Conservation (phyloP, 2,888 invertebrate species). For the Orthosia cruda region DNA sequence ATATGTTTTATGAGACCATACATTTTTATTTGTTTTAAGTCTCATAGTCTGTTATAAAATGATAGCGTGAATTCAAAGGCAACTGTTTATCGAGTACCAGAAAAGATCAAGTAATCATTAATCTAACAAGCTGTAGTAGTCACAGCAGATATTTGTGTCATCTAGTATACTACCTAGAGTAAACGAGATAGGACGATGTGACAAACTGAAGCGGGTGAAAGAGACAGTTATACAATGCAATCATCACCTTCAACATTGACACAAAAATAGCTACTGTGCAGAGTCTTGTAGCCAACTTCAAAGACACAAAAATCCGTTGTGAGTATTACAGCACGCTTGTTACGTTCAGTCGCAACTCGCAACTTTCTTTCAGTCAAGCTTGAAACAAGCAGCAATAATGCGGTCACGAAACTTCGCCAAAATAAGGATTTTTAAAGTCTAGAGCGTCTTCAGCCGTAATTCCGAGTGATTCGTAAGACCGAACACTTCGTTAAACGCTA, state of each 20-base stretch:
- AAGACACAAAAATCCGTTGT: no score
- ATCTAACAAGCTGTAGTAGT: neutral
- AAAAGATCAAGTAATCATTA: slow-evolving; percentile 4
- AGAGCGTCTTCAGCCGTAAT: neutral
- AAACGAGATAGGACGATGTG: no score
- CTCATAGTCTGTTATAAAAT: neutral
- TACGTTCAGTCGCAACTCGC: neutral
- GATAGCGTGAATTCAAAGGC: neutral
- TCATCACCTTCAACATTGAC: no score
- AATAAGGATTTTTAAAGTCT: neutral
- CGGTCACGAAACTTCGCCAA: neutral
- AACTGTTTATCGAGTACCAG: neutral
- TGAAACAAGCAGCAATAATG: neutral
- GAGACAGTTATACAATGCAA: no score
- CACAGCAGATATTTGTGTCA: no score
- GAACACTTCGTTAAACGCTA: neutral
- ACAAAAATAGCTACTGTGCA: no score
- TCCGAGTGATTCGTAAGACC: neutral
- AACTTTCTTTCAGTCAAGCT: neutral
- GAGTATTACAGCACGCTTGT: neutral
- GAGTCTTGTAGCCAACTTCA: no score
- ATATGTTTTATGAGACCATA: slow-evolving; percentile 2
- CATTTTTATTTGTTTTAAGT: neutral
- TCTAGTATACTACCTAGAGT: no score
- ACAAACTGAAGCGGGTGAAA: no score